A percentile compares a stretch with the other conserved stretches of the same genome.
phyloP scores from a whole-genome alignment of 2,797 vertebrate genomes.

The Arrhamphus sclerolepis region DNA sequence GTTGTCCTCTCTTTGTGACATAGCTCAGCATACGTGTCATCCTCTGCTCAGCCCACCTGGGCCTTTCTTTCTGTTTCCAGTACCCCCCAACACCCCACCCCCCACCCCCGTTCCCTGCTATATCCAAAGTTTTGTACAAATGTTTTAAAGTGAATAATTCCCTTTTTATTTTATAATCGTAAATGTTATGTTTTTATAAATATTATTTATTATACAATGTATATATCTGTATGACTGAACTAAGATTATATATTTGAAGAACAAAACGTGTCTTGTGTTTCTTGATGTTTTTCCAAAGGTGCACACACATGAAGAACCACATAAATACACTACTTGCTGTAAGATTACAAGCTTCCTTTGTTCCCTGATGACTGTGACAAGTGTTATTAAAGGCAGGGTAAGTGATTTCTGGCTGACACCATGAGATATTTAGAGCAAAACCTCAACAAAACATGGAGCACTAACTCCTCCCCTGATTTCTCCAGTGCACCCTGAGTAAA shows the following conservation, averaged over 20 bases:
- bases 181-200: conserved; percentile 99
- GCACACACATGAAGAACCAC: too few species aligned
- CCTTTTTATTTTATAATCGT: conserved; percentile 99
- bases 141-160: conserved; percentile 92
- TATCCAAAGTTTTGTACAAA: conserved; percentile 99
- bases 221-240: conserved; percentile 99
- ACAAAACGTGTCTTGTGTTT: conserved; percentile 77
- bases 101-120: conserved; percentile 77
- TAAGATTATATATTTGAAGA: conserved; percentile 99
- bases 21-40: conserved; percentile 82
- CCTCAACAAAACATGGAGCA: too few species aligned
- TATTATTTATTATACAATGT: conserved; percentile 99
- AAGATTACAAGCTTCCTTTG: too few species aligned
- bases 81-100: not conserved
- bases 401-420: too few species aligned
- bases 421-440: too few species aligned
- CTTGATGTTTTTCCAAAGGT: conserved; percentile 7
- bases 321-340: too few species aligned
- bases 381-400: too few species aligned
- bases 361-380: too few species aligned
- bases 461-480: too few species aligned
- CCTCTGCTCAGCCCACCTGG: conserved; percentile 66
- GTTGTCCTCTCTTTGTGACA: conserved; percentile 59
- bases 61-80: conserved; percentile 56
- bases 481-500: too few species aligned